These are phyloP conservation scores for Nannoperca obscura DNA, from an alignment of 2,797 vertebrate species.

Conservation along the genomic window DNA sequence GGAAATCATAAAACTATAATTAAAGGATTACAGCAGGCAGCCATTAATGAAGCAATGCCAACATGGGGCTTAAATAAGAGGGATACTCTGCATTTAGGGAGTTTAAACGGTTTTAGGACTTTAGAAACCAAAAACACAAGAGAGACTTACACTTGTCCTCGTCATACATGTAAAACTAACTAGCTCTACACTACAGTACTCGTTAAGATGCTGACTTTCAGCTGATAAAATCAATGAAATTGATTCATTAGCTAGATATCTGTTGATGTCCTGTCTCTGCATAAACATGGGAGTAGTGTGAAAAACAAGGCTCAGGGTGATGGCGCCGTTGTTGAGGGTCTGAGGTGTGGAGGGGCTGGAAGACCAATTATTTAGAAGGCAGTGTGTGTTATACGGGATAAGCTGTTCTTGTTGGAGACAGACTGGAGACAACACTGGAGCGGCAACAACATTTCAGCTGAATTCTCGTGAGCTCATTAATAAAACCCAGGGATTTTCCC, in stretches of 20 bases:
- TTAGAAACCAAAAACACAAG: neutral
- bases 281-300: neutral
- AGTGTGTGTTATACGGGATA: neutral
- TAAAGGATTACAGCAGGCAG: neutral
- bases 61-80: neutral
- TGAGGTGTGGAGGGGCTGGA: neutral
- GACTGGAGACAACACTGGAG: no score
- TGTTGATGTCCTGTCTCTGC: neutral
- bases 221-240: neutral
- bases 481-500: slow-evolving; percentile 1
- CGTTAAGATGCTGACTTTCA: no score
- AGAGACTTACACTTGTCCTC: no score
- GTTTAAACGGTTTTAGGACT: neutral
- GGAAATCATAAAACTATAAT: neutral
- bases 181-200: no score
- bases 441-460: slow-evolving; percentile 6
- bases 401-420: neutral
- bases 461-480: slow-evolving; percentile 33
- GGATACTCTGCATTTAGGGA: neutral
- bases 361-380: neutral
- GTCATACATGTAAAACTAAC: no score
- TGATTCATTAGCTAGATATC: no score
- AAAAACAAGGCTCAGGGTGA: neutral
- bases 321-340: neutral
- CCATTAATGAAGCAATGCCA: neutral